Percentiles rank a stretch among this genome's conserved stretches.
These are phyloP conservation scores for Xerus inauris DNA, from an alignment of 2,113 vertebrate species.

Conservation along the genomic window DNA sequence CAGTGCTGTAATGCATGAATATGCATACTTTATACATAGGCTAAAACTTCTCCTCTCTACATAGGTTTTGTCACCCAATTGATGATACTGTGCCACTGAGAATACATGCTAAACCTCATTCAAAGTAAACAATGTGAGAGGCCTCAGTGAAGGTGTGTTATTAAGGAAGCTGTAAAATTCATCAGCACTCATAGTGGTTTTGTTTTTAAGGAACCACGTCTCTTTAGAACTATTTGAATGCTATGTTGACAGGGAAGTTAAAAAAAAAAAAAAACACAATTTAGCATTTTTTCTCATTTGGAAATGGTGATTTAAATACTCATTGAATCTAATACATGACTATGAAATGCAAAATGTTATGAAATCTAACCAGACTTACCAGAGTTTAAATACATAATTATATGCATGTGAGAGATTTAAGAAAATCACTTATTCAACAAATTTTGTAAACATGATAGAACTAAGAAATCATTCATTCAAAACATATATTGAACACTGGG, in stretches of 20 bases:
- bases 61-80: accelerated
- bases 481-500: background rate
- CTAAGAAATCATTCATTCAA: background rate
- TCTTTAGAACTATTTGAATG: background rate
- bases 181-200: background rate
- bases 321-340: background rate
- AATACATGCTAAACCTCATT: background rate
- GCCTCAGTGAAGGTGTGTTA: background rate
- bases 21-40: background rate
- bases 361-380: background rate
- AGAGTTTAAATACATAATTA: background rate
- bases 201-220: background rate
- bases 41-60: background rate
- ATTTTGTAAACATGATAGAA: background rate
- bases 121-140: background rate
- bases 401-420: background rate
- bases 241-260: background rate
- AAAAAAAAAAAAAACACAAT: background rate
- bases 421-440: background rate
- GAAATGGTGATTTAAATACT: slow-evolving; percentile 18
- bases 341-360: background rate
- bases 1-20: background rate
- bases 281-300: background rate
- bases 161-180: background rate
- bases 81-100: background rate